Evolutionary conservation across 2,888 invertebrate species (phyloP), one percentile per base, ranked within the genome.

Genomic region (Nomada ruficornis): DNA sequence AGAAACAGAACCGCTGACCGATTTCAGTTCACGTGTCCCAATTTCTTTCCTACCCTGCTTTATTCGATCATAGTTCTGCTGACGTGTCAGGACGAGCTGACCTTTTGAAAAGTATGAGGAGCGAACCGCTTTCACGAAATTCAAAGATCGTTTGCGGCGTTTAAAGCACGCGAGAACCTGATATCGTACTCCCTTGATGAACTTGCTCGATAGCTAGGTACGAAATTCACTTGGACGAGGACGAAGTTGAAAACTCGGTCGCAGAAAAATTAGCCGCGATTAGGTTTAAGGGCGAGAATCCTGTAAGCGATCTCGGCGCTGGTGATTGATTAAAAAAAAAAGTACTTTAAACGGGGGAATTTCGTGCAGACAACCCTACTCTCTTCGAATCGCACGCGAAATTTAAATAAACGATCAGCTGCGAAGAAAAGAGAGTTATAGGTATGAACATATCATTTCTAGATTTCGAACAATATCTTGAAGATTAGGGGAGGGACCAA

Each of bases 1-100:
- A 13, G 26, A 20, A 71, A 71, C 42, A 60, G 62, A 74, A 67
- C 67, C 29, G 47, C 26, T 64, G 73, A 50, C 59, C 77, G 77
- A 86, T 77, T 80, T 85, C 83, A 57, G 64, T 78, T 75, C 62
- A 59, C 50, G 23, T 15, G 72, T 69, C 75, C 67, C 74, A 80
- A 80, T 83, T 83, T 77, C 59, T 3, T 57, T 62, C 55, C 54
- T 42, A 36, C 52, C 64, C 59, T 71, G 60, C 67, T 70, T 76
- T 70, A n/a, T 65, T 63, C 62, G 44, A 47, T 55, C 71, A 57
- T 36, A 62, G 72, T 63, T 76, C 65, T 74, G 26, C 3, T n/a
- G 52, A 36, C 62, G 52, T 23, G 60, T 44, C 67, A 62, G 29
- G 23, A 47, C 77, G 52, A 71, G 54, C 57, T 63, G 59, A 47